These are phyloP conservation scores for Dromiciops gliroides DNA, from an alignment of 2,113 vertebrate genomes.

Conservation along the genomic window DNA sequence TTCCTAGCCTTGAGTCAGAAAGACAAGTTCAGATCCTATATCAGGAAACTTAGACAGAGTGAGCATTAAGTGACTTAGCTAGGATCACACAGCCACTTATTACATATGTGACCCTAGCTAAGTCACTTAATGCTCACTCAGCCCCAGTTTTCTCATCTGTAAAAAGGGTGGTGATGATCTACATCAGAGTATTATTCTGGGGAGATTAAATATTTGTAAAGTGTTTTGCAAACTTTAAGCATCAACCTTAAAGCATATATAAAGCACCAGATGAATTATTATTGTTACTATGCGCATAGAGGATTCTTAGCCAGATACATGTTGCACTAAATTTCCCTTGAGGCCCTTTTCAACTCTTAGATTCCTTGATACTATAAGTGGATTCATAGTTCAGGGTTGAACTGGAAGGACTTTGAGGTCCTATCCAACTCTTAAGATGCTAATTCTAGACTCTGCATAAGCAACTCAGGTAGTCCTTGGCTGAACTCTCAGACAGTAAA, in stretches of 20 bases:
- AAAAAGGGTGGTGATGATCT: neutral
- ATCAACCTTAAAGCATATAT: neutral
- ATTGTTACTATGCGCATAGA: neutral
- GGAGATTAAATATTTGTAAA: neutral
- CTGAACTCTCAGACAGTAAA: conserved; percentile 49
- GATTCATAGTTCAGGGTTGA: neutral
- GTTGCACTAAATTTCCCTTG: neutral
- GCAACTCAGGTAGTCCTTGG: conserved; percentile 39
- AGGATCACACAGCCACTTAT: no score
- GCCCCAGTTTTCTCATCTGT: neutral
- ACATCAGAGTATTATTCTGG: neutral
- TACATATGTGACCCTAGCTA: neutral
- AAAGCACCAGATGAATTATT: neutral
- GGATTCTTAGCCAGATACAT: neutral
- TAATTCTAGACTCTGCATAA: neutral
- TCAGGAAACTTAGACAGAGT: no score
- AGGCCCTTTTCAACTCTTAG: neutral
- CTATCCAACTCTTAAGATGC: neutral
- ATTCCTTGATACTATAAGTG: neutral
- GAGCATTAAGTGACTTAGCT: no score
- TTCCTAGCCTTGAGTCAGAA: neutral
- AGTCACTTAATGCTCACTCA: neutral
- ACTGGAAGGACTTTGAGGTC: neutral
- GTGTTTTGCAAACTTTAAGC: neutral
- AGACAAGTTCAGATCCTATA: neutral